phyloP scores from a whole-genome alignment of 2,888 invertebrate species.

The Calephelis perditalis region DNA sequence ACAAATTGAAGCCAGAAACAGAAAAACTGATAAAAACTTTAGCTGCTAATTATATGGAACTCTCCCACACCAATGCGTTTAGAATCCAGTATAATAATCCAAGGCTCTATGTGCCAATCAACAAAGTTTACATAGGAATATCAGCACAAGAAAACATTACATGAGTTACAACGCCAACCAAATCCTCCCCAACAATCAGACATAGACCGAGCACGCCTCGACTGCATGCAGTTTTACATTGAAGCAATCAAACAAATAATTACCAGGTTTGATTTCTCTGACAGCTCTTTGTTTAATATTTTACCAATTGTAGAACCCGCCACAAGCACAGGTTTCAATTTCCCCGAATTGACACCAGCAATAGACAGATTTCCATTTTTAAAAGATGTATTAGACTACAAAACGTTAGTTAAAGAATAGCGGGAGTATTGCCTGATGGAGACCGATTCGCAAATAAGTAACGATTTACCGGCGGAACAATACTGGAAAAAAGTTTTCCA shows the following conservation, averaged over 20 bases:
- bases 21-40: constrained; percentile 6
- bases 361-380: too few species aligned
- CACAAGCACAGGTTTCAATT: too few species aligned
- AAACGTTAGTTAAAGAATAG: too few species aligned
- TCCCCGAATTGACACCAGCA: too few species aligned
- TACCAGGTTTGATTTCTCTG: background rate
- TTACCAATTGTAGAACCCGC: too few species aligned
- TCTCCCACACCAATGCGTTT: background rate
- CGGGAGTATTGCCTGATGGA: too few species aligned
- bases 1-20: background rate
- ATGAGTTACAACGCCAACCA: background rate
- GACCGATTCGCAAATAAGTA: too few species aligned
- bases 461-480: too few species aligned
- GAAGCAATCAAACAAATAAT: background rate
- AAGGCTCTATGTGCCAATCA: background rate
- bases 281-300: background rate
- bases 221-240: background rate
- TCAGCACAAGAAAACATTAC: constrained; percentile 2
- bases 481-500: too few species aligned
- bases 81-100: constrained; percentile 1
- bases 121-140: background rate
- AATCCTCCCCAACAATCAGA: background rate
- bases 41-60: background rate
- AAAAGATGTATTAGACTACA: too few species aligned
- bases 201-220: too few species aligned